Conservation (phyloP, 1,140 invertebrate species). For the Procambarus clarkii region DNA sequence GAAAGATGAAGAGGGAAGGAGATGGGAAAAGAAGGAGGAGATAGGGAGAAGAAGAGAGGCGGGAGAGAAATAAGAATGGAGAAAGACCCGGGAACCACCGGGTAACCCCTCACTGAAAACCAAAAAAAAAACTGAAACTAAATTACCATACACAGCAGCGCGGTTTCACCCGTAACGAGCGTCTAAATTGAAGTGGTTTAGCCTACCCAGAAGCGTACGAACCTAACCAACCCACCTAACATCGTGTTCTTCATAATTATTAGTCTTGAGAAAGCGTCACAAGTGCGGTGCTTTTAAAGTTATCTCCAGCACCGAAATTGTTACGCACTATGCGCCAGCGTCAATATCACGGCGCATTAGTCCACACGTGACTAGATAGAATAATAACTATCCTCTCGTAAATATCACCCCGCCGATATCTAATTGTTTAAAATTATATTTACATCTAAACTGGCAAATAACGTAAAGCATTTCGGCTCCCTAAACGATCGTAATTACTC, state of each 20-base stretch:
- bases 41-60: too few relatives aligned
- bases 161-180: too few relatives aligned
- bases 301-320: not conserved
- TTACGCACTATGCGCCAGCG: not conserved
- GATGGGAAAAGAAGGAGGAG: too few relatives aligned
- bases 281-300: not conserved
- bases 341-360: not conserved
- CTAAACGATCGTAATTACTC: not conserved
- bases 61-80: too few relatives aligned
- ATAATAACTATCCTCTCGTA: not conserved
- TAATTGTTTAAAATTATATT: slow-evolving; percentile 12
- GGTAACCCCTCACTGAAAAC: too few relatives aligned
- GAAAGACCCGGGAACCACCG: too few relatives aligned
- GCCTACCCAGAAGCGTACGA: too few relatives aligned
- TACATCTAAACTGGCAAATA: not conserved
- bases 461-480: not conserved
- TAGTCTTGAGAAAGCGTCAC: not conserved
- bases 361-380: not conserved
- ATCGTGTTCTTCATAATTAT: too few relatives aligned
- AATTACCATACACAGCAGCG: not conserved
- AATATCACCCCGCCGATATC: not conserved
- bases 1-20: too few relatives aligned
- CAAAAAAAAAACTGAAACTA: not conserved
- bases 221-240: too few relatives aligned
- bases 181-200: too few relatives aligned